A percentile compares a stretch with the other conserved stretches of the same genome.
These are phyloP conservation scores for Spinibarbus caldwelli DNA, from an alignment of 2,797 vertebrate genomes.

Conservation along the genomic window DNA sequence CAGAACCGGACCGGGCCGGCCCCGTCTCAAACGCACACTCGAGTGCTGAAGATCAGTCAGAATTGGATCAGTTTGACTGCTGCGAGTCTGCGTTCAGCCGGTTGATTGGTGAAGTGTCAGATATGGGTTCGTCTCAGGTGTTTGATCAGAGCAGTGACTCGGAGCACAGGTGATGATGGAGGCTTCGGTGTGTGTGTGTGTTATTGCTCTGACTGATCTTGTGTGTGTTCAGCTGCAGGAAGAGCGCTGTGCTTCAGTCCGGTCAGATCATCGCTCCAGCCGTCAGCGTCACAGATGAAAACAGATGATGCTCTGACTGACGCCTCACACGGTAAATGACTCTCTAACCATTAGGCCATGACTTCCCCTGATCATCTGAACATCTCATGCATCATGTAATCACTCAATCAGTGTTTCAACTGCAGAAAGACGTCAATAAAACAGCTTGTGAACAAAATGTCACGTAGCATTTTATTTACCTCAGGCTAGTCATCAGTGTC, in stretches of 20 bases:
- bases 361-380: too few relatives aligned
- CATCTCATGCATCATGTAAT: too few relatives aligned
- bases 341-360: too few relatives aligned
- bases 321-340: neutral
- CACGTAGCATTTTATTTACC: too few relatives aligned
- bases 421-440: too few relatives aligned
- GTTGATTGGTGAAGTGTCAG: constrained; percentile 64
- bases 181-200: too few relatives aligned
- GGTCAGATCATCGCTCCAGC: neutral
- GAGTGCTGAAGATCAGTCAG: constrained; percentile 58
- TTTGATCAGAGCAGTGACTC: constrained; percentile 24
- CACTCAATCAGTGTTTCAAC: too few relatives aligned
- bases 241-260: neutral
- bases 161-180: neutral
- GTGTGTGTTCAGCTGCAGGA: constrained; percentile 15
- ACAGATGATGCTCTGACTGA: neutral
- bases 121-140: constrained; percentile 64
- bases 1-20: neutral
- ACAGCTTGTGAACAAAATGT: too few relatives aligned
- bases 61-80: constrained; percentile 46
- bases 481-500: too few relatives aligned
- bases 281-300: neutral
- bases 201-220: neutral
- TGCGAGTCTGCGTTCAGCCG: constrained; percentile 53
- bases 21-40: neutral